phyloP scores from a whole-genome alignment of 2,113 vertebrate species.

The Albula glossodonta region DNA sequence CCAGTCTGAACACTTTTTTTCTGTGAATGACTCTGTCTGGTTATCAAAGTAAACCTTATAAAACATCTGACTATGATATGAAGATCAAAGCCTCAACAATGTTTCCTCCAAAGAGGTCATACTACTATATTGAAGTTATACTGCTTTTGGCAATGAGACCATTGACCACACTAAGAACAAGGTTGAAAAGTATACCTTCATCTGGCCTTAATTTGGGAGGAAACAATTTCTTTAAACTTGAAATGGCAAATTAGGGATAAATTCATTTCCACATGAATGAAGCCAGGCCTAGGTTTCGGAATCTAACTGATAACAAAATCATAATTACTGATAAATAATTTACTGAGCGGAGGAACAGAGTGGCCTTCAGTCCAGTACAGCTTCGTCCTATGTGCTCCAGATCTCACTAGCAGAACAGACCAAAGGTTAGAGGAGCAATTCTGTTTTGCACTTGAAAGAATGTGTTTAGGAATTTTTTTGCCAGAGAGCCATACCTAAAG shows the following conservation, averaged over 20 bases:
- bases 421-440: not conserved
- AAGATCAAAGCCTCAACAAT: too few relatives aligned
- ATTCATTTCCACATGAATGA: not conserved
- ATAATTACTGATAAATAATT: not conserved
- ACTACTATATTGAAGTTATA: too few relatives aligned
- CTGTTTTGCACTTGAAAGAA: not conserved
- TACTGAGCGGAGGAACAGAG: not conserved
- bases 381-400: not conserved
- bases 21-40: not conserved
- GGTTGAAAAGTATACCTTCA: not conserved
- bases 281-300: not conserved
- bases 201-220: not conserved
- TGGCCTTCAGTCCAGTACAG: not conserved
- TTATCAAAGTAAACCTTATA: not conserved
- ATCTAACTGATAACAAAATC: not conserved
- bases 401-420: not conserved
- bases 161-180: not conserved
- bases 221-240: not conserved
- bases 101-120: too few relatives aligned
- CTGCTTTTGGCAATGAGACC: not conserved
- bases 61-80: too few relatives aligned
- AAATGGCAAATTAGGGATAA: not conserved
- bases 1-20: not conserved
- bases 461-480: too few relatives aligned
- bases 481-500: too few relatives aligned